phyloP scores from a whole-genome alignment of 2,888 invertebrate species.

The Scaptomyza tumidula region DNA sequence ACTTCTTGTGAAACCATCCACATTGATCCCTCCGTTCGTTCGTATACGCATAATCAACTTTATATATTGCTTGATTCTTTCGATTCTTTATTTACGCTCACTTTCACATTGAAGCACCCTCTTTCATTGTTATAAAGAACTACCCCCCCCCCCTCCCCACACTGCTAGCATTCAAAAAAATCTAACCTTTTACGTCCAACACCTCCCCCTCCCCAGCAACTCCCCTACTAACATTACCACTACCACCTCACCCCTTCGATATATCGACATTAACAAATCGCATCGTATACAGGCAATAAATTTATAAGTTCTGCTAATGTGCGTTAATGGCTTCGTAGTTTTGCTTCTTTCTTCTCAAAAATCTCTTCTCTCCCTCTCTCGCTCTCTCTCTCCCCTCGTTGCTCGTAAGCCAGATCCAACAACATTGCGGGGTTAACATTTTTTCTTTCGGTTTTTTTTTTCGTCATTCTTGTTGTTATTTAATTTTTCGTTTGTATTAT shows the following conservation, averaged over 20 bases:
- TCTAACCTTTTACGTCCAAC: conserved; percentile 5
- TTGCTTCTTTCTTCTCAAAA: conserved; percentile 61
- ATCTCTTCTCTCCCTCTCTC: neutral
- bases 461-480: conserved; percentile 65
- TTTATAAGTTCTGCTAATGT: conserved; percentile 78
- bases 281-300: conserved; percentile 67
- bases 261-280: conserved; percentile 21
- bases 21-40: conserved; percentile 21
- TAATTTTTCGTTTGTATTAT: conserved; percentile 79
- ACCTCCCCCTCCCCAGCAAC: neutral
- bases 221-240: no score
- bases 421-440: neutral
- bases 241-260: neutral
- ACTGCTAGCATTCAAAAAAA: neutral
- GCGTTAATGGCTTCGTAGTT: conserved; percentile 79
- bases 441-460: neutral
- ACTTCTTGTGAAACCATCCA: neutral
- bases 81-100: conserved; percentile 60
- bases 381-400: neutral
- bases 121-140: conserved; percentile 38
- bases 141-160: conserved; percentile 23
- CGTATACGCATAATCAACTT: neutral
- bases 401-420: conserved; percentile 8
- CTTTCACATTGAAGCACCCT: conserved; percentile 54
- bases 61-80: conserved; percentile 12